Percentiles rank a stretch among this genome's conserved stretches.
phyloP scores from a whole-genome alignment of 2,888 invertebrate species.

The Pristionchus exspectatus region DNA sequence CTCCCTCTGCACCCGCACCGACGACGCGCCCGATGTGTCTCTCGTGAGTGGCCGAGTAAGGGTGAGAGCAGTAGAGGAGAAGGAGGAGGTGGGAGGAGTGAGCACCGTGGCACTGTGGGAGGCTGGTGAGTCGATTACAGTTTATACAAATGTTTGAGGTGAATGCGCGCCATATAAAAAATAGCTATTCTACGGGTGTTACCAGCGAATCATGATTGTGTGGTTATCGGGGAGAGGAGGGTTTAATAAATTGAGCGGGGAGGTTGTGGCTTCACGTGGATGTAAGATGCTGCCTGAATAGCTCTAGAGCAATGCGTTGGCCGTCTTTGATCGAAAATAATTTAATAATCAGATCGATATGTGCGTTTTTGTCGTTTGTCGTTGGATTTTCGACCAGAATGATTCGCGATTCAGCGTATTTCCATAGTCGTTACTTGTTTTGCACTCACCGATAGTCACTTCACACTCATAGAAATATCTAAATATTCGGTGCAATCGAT shows the following conservation, averaged over 20 bases:
- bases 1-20: conserved; percentile 57
- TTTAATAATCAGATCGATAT: background rate
- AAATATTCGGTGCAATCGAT: no score
- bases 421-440: background rate
- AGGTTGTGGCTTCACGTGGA: background rate
- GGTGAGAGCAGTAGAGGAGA: conserved; percentile 48
- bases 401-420: background rate
- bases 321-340: background rate
- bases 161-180: no score
- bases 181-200: no score
- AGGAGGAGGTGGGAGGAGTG: conserved; percentile 57
- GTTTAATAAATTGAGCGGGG: no score
- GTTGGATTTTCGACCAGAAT: background rate
- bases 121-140: conserved; percentile 58
- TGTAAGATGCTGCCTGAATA: background rate
- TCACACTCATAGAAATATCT: no score
- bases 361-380: background rate
- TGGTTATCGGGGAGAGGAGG: no score
- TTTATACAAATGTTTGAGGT: background rate
- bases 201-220: no score
- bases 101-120: conserved; percentile 62
- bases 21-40: conserved; percentile 71
- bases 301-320: background rate
- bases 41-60: conserved; percentile 75
- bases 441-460: background rate